phyloP scores from a whole-genome alignment of 2,797 vertebrate genomes.

The Iguana delicatissima region DNA sequence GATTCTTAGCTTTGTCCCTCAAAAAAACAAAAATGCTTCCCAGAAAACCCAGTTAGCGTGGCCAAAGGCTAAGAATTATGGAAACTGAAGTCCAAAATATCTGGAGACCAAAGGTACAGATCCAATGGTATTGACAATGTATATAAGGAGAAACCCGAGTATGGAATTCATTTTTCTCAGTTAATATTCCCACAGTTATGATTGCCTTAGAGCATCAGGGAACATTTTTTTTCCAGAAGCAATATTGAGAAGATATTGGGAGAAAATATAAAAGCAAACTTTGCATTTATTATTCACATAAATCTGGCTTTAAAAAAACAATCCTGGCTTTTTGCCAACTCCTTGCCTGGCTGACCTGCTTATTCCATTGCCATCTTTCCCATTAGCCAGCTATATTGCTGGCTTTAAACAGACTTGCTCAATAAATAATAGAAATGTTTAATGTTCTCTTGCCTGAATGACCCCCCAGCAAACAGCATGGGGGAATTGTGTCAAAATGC shows the following conservation, averaged over 20 bases:
- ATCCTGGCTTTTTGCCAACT: background rate
- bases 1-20: too few species aligned
- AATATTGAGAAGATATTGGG: constrained; percentile 4
- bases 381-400: constrained; percentile 57
- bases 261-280: constrained; percentile 19
- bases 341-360: constrained; percentile 21
- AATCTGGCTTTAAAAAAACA: constrained; percentile 1
- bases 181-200: background rate
- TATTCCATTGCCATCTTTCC: constrained; percentile 51
- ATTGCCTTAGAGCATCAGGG: constrained; percentile 8
- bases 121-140: constrained; percentile 13
- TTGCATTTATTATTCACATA: background rate
- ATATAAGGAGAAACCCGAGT: constrained; percentile 29
- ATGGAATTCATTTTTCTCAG: constrained; percentile 17
- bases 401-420: constrained; percentile 65
- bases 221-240: constrained; percentile 49
- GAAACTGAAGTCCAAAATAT: background rate
- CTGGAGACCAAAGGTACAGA: background rate
- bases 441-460: constrained; percentile 60
- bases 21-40: too few species aligned
- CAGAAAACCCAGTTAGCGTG: too few species aligned
- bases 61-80: background rate
- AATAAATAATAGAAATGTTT: constrained; percentile 71
- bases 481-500: constrained; percentile 27
- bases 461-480: constrained; percentile 41